These are phyloP conservation scores for Nicator chloris DNA, from an alignment of 2,113 vertebrate genomes.

Conservation along the genomic window DNA sequence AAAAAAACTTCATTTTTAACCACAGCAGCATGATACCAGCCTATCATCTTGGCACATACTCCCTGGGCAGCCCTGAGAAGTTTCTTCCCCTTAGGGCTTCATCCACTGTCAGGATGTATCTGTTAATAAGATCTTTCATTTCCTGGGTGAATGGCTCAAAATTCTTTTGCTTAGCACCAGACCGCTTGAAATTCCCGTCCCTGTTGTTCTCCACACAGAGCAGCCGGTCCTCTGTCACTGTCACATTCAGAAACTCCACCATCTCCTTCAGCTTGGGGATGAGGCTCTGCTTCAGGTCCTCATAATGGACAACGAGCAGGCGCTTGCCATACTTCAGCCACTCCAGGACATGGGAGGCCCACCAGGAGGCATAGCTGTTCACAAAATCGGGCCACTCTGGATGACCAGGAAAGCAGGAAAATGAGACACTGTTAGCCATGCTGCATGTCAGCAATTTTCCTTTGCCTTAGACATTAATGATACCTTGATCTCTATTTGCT, in stretches of 20 bases:
- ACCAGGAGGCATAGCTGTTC: constrained; percentile 85
- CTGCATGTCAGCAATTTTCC: not conserved
- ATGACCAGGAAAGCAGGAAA: not conserved
- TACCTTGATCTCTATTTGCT: not conserved
- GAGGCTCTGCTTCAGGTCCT: constrained; percentile 78
- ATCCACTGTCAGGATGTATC: constrained; percentile 83
- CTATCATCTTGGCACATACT: constrained; percentile 86
- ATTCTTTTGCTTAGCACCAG: constrained; percentile 64
- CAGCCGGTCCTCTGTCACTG: constrained; percentile 77
- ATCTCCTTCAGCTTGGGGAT: constrained; percentile 77
- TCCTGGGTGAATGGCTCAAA: constrained; percentile 85
- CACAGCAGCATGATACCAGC: not conserved
- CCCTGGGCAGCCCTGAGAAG: constrained; percentile 79
- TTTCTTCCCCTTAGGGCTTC: constrained; percentile 78
- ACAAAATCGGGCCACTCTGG: constrained; percentile 89
- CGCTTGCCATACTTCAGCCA: constrained; percentile 82
- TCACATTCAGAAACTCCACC: constrained; percentile 80
- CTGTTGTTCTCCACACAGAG: constrained; percentile 86
- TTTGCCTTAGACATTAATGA: not conserved
- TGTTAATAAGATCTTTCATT: constrained; percentile 82
- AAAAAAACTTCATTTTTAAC: not conserved
- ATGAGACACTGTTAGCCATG: not conserved
- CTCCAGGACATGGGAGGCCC: constrained; percentile 86
- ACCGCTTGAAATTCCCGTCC: constrained; percentile 84
- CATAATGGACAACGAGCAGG: constrained; percentile 82